A percentile compares a stretch with the other conserved stretches of the same genome.
phyloP scores from a whole-genome alignment of 2,113 vertebrate genomes.

The Bombycilla garrulus region DNA sequence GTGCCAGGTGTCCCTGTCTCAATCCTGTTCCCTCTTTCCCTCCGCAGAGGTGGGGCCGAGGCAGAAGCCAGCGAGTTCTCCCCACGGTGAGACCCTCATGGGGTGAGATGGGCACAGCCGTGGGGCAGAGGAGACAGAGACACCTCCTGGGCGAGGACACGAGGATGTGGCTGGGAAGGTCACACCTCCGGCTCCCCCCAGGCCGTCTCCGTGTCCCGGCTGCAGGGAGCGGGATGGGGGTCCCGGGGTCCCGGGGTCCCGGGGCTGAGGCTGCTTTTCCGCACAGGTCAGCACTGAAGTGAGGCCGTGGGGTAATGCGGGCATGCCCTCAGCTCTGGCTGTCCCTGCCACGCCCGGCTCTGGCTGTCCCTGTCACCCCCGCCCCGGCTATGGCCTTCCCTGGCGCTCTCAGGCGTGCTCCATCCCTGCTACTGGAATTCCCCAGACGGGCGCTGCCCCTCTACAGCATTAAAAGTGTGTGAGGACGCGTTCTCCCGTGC shows the following conservation, averaged over 20 bases:
- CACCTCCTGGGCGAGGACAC: no score
- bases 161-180: not conserved
- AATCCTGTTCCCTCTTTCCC: not conserved
- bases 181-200: not conserved
- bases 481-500: rapidly evolving
- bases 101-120: rapidly evolving
- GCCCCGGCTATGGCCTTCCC: not conserved
- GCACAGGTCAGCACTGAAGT: slow-evolving; percentile 60
- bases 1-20: rapidly evolving
- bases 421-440: not conserved
- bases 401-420: not conserved
- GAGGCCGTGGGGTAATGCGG: rapidly evolving
- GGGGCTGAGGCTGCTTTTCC: not conserved
- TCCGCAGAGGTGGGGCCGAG: slow-evolving; percentile 25
- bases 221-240: not conserved
- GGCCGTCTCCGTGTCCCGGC: not conserved
- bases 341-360: not conserved
- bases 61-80: slow-evolving; percentile 11
- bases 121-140: not conserved
- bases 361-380: not conserved
- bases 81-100: slow-evolving; percentile 18
- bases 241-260: rapidly evolving
- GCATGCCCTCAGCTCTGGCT: rapidly evolving
- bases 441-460: rapidly evolving
- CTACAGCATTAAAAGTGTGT: not conserved